Evolutionary conservation across 2,113 vertebrate species (phyloP), one percentile per base, ranked within the genome.

Genomic region (Sinocyclocheilus anophthalmus): DNA sequence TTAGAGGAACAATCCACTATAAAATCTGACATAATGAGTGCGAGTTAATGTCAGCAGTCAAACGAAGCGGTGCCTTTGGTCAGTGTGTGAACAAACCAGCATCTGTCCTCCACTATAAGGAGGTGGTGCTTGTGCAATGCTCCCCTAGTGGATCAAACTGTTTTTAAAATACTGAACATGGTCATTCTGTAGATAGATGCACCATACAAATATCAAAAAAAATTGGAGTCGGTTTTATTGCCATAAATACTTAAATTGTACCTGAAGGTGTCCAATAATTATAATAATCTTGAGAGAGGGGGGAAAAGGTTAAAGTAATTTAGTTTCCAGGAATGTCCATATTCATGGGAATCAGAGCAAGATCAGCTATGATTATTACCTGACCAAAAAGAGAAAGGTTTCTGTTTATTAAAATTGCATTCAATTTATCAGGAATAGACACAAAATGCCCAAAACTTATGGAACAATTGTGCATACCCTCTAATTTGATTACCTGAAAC

Each of bases 131-230:
- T n/a, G 70, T 63, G 73, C 72, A 83, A 63, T 53, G 79, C 84
- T 85, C 84, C 79, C 73, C 84, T 26, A 26, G 59, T 59, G 85
- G 87, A 22, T 48, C 48, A 13, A 13, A 1, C 48, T 42, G 57
- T 39, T 53, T 39, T 33, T 84, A 45, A 18, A 9, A 9, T 16
- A 67, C 63, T 65, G 63, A 30, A 65, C 63, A 67, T 14, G 4
- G 0, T 61, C 59, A 11, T 63, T 26, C 61, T 13, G 10, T 1
- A 4, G n/a, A 63, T 0, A 63, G n/a, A 63, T 0, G 26, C 10
- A 37, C 33, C 3, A 30, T 30, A 30, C 30, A 30, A 30, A 30
- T 2, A 30, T 30, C 2, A 30, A 30, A 30, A 30, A 4, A 18
- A 57, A 57, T 2, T 57, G 55, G 55, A 57, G 18, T 57, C 0